Conservation (phyloP, 2,797 vertebrate species). For the Ctenopoma multispine region DNA sequence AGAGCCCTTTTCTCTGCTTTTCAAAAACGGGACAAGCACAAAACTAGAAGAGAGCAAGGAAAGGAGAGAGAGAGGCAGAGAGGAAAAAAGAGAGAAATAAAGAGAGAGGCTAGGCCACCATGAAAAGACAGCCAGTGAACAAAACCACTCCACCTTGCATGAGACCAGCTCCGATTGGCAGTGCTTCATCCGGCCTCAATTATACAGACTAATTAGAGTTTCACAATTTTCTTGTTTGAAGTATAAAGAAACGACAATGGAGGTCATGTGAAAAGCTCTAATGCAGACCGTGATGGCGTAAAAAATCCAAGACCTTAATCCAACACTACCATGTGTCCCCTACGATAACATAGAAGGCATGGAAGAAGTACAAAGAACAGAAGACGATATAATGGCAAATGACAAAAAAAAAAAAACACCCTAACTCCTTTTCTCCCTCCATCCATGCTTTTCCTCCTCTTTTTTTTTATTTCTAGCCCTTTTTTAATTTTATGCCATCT, state of each 20-base stretch:
- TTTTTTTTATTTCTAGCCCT: conserved; percentile 68
- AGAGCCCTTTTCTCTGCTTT: conserved; percentile 69
- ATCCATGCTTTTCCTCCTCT: conserved; percentile 55
- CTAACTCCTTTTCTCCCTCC: conserved; percentile 52
- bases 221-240: conserved; percentile 87
- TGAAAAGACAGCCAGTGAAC: conserved; percentile 80
- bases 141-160: conserved; percentile 86
- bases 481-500: conserved; percentile 86
- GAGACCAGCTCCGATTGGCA: conserved; percentile 81
- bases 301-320: conserved; percentile 86
- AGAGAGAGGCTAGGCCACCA: conserved; percentile 70
- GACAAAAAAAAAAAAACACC: conserved; percentile 30
- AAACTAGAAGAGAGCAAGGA: conserved; percentile 54
- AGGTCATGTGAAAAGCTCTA: conserved; percentile 84
- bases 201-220: conserved; percentile 88
- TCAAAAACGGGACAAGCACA: conserved; percentile 45
- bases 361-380: conserved; percentile 46
- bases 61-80: conserved; percentile 30
- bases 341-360: conserved; percentile 77
- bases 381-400: conserved; percentile 42
- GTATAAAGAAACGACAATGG: conserved; percentile 86
- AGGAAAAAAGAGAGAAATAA: conserved; percentile 48
- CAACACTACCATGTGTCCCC: conserved; percentile 79
- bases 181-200: conserved; percentile 85
- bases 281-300: conserved; percentile 78